phyloP scores from a whole-genome alignment of 2,113 vertebrate genomes.

The Uria lomvia region DNA sequence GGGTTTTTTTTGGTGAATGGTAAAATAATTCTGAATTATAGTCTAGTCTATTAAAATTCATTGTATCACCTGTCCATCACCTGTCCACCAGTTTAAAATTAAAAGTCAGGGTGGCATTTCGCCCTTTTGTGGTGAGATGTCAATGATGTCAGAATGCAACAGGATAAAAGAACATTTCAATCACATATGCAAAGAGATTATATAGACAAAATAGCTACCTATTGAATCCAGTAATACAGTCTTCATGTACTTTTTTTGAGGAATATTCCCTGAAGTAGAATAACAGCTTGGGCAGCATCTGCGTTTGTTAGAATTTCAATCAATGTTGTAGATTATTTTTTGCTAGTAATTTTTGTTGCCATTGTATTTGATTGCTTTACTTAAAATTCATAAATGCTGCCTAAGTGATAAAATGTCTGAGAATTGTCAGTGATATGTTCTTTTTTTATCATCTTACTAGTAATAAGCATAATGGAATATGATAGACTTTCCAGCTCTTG shows the following conservation, averaged over 20 bases:
- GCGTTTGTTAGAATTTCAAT: conserved; percentile 43
- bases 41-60: not conserved
- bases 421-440: not conserved
- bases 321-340: conserved; percentile 4
- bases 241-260: not conserved
- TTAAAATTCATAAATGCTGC: not conserved
- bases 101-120: not conserved
- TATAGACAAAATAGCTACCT: not conserved
- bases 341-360: conserved; percentile 35
- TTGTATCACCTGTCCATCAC: not conserved
- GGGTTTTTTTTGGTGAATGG: not conserved
- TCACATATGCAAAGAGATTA: not conserved
- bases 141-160: not conserved
- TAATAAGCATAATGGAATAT: not conserved
- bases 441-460: not conserved
- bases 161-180: not conserved
- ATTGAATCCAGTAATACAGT: not conserved
- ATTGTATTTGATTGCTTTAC: conserved; percentile 38
- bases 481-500: not conserved
- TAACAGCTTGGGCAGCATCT: conserved; percentile 44
- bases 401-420: not conserved
- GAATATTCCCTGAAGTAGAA: not conserved
- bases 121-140: not conserved
- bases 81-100: not conserved
- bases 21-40: not conserved